These are phyloP conservation scores for Notothenia coriiceps DNA, from an alignment of 2,113 vertebrate genomes.

Conservation along the genomic window DNA sequence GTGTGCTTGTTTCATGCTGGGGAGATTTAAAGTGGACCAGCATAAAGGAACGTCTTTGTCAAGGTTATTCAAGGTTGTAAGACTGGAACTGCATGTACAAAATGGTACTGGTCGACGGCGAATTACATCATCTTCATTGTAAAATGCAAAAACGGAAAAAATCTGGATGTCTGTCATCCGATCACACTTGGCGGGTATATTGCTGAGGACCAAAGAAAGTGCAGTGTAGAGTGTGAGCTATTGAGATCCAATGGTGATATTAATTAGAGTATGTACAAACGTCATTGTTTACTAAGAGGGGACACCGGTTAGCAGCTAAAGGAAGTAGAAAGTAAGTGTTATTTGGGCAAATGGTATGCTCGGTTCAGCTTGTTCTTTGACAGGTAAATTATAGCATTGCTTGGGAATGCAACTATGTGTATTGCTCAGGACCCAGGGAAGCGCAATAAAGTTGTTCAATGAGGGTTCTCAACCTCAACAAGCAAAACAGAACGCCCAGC, in stretches of 20 bases:
- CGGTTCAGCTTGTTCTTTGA: no score
- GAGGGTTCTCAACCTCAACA: no score
- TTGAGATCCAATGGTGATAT: not conserved
- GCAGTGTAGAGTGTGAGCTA: not conserved
- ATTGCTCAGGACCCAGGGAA: no score
- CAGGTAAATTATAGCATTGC: no score
- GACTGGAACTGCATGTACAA: constrained; percentile 5
- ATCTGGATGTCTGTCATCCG: no score
- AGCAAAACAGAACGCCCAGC: no score
- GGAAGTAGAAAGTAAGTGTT: no score
- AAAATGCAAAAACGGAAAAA: not conserved
- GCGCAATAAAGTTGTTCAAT: no score
- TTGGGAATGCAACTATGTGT: no score
- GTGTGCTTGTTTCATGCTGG: constrained; percentile 12
- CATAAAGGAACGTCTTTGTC: constrained; percentile 15
- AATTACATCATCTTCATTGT: not conserved
- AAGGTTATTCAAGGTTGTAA: constrained; percentile 32
- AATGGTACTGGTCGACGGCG: not conserved
- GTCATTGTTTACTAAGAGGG: not conserved
- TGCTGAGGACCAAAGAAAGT: not conserved
- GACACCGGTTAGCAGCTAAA: not conserved
- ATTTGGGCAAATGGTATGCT: no score
- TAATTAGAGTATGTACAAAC: not conserved
- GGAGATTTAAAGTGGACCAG: constrained; percentile 14
- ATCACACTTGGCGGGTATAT: not conserved